Evolutionary conservation across 2,797 vertebrate species (phyloP).

Genomic region (Enteromius anoplus): DNA sequence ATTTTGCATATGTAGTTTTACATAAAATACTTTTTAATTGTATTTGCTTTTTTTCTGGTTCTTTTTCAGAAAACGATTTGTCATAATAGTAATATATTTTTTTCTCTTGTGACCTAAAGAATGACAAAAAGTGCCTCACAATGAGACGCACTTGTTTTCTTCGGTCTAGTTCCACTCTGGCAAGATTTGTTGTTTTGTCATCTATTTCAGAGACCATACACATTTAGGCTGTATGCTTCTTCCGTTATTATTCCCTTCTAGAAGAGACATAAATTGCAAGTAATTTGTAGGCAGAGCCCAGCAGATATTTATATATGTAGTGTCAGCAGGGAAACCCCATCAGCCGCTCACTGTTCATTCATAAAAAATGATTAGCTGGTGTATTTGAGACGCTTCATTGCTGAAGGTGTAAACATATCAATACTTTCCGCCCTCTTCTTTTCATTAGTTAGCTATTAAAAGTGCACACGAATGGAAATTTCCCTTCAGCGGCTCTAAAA

Average conservation of each 20-base stretch:
- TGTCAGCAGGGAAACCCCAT: slow-evolving; percentile 46
- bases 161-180: neutral
- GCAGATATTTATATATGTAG: slow-evolving; percentile 32
- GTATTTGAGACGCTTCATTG: slow-evolving; percentile 54
- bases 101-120: neutral
- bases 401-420: slow-evolving; percentile 67
- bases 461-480: slow-evolving; percentile 13
- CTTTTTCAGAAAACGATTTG: neutral
- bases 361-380: slow-evolving; percentile 54
- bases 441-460: slow-evolving; percentile 43
- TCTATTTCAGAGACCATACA: neutral
- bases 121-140: neutral
- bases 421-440: slow-evolving; percentile 51
- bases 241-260: neutral
- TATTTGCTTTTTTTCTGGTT: neutral
- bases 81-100: neutral
- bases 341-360: slow-evolving; percentile 58
- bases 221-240: neutral
- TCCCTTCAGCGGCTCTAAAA: neutral
- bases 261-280: slow-evolving; percentile 19
- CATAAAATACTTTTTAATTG: too few relatives aligned
- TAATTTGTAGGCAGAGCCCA: slow-evolving; percentile 5
- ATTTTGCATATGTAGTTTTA: too few relatives aligned
- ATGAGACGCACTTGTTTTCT: neutral
- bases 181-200: neutral